Evolutionary conservation across 2,888 invertebrate genomes (phyloP), one percentile per base, ranked within the genome.

Genomic region (Dynastes hyllus): DNA sequence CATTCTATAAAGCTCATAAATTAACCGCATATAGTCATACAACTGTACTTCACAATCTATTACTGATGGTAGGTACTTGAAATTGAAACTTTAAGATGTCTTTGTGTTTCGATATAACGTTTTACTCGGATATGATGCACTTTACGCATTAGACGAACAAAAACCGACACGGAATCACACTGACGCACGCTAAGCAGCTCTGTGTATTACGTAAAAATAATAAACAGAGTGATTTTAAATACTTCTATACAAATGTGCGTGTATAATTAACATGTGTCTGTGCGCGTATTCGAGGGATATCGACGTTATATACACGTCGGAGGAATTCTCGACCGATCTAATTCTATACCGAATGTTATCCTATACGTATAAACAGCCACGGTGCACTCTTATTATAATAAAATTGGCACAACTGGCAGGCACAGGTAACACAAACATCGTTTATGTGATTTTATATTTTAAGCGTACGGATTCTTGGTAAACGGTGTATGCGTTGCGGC

Each of bases 1-100:
- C 78, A 71, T 71, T 78, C 70, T 58, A 71, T 78, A 78, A 78
- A 78, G 71, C 71, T 71, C 78, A 61, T 78, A 78, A 71, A 78
- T 58, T 71, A 69, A 51, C 77, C 58, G 37, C 69, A 77, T 77
- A 71, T 78, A 78, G 70, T 70, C 61, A 77, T 71, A 61, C 71
- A 71, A 71, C 78, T 51, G 71, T 78, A 61, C 78, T 58, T 65
- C 37, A 71, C 32, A 63, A 63, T 67, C 78, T 78, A 71, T 63
- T 78, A 78, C 71, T 6, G 70, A 69, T 71, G 58, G 61, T 73
- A 58, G 22, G 27, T 58, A 58, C 22, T 73, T 73, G 63, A 67
- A 71, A 27, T 40, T 73, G 58, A 71, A 71, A 63, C 70, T 78
- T 77, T 63, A 71, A 78, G 50, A 71, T 50, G 63, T 16, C 71